A percentile compares a stretch with the other conserved stretches of the same genome.
Evolutionary conservation across 2,113 vertebrate species (phyloP).

Genomic region (Menura novaehollandiae): DNA sequence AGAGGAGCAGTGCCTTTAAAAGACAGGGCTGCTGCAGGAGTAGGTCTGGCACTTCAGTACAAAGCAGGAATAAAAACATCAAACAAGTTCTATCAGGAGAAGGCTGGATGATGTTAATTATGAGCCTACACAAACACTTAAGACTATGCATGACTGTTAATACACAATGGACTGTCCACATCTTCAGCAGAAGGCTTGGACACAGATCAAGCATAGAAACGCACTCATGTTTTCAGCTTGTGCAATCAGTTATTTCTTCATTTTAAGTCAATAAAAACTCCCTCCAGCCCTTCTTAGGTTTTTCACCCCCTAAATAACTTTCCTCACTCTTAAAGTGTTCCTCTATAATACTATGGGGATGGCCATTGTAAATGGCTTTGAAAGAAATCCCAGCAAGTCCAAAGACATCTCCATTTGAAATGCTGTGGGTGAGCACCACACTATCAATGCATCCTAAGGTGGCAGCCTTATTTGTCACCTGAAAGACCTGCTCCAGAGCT

Average conservation of each 20-base stretch:
- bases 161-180: neutral
- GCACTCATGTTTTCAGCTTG: neutral
- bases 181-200: neutral
- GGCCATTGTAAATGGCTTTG: neutral
- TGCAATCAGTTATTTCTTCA: neutral
- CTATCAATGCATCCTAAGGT: neutral
- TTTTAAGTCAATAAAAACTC: neutral
- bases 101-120: neutral
- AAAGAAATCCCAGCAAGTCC: neutral
- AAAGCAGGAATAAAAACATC: neutral
- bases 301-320: neutral
- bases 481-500: neutral
- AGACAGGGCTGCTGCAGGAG: neutral
- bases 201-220: neutral
- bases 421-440: fast-evolving
- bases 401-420: neutral
- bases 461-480: neutral
- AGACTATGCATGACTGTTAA: neutral
- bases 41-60: neutral
- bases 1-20: neutral
- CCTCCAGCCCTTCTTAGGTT: neutral
- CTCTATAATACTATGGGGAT: neutral
- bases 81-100: conserved; percentile 5
- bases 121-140: neutral
- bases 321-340: neutral